phyloP scores from a whole-genome alignment of 2,113 vertebrate species.

The Sinosuthora webbiana region DNA sequence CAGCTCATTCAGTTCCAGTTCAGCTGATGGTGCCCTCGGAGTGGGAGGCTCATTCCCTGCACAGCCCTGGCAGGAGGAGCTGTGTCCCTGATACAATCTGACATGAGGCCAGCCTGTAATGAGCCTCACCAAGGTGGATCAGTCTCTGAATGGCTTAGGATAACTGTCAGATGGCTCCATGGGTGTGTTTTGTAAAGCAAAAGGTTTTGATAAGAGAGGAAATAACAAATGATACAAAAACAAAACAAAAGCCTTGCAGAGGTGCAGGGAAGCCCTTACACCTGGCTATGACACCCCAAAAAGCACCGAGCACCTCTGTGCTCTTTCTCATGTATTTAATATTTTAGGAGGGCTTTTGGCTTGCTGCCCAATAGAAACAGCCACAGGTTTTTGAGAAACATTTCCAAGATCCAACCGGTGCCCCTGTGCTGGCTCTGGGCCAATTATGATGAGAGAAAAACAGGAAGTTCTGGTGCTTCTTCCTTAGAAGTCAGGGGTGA shows the following conservation, averaged over 20 bases:
- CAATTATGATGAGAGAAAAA: background rate
- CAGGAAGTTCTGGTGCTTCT: background rate
- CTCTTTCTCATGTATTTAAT: background rate
- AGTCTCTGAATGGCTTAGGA: background rate
- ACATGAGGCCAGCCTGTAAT: background rate
- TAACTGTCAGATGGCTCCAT: background rate
- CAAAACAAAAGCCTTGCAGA: background rate
- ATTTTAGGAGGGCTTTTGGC: background rate
- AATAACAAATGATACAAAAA: background rate
- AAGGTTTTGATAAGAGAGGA: background rate
- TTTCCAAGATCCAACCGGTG: background rate
- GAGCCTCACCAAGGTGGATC: background rate
- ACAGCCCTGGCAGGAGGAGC: background rate
- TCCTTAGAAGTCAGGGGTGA: background rate
- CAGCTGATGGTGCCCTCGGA: rapidly evolving
- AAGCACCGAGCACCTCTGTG: background rate
- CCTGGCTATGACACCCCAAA: background rate
- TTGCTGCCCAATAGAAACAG: background rate
- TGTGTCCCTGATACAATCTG: background rate
- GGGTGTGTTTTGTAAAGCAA: background rate
- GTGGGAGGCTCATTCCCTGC: background rate
- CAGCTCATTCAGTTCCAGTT: background rate
- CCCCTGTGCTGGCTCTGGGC: too few relatives aligned
- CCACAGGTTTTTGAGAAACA: background rate
- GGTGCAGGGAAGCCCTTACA: background rate